Base-by-base conservation (phyloP, 2,797 vertebrate species). In the Malurus leucopterus region DNA sequence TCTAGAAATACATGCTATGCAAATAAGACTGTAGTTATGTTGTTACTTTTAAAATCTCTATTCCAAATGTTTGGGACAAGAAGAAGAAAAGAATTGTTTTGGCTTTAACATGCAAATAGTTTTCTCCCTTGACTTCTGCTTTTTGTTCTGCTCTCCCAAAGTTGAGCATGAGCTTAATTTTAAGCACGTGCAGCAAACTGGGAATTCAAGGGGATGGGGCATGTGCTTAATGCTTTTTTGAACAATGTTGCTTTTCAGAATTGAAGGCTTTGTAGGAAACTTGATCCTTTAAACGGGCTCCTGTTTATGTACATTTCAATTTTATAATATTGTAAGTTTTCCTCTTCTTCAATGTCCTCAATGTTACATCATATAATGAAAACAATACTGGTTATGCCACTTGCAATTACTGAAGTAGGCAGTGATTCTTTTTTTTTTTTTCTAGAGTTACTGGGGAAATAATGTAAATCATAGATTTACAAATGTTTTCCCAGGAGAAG, bases 301-400 rank as follows among this genome's bases (percentile, higher is more conserved):
- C 92, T 89, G 89, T 89, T 95, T 91, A 91, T 88, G 53, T 87
- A 86, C 64, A 68, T 88, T 95, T 92, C 77, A 76, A 40, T 78
- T 91, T 86, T 89, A 79, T 55, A 87, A 72, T 80, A 84, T 59
- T 92, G 27, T 84, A 77, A 71, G 54, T 87, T 95, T 94, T 90
- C 11, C 47, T 51, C 53, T 78, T 85, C 83, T 90, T 90, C 73
- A 79, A n/a, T 90, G 81, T 81, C 53, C 69, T 92, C 6, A 8
- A 22, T 90, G 86, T 50, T 92, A n/a, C 70, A 68, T 84, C 82
- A 29, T 77, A 12, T 91, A 93, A 93, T 84, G 67, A 91, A 84
- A 93, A 84, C 83, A 88, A 21, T 81, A 88, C 43, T 3, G 20
- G 64, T 83, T 36, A 18, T 90, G 81, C 75, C 91, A 92, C 46